phyloP scores from a whole-genome alignment of 1,140 invertebrate genomes.

The Zaprionus nigranus region DNA sequence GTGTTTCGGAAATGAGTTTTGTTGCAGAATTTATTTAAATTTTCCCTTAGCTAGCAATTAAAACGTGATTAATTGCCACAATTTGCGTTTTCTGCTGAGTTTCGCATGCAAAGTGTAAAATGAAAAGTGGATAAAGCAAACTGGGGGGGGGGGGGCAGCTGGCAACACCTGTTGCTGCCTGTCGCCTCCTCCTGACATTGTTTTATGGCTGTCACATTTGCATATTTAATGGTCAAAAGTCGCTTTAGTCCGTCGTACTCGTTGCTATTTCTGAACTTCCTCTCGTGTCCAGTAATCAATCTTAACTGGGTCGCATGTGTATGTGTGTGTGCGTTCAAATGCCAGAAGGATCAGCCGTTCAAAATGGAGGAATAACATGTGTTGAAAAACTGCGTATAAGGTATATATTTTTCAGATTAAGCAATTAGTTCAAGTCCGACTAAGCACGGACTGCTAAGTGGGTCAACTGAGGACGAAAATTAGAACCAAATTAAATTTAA shows the following conservation, averaged over 20 bases:
- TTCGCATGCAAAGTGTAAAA: conserved; percentile 48
- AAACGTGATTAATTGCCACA: conserved; percentile 42
- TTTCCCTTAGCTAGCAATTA: conserved; percentile 33
- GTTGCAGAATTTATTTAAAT: conserved; percentile 32
- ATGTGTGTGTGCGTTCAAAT: conserved; percentile 16
- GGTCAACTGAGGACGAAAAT: background rate
- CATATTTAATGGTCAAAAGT: conserved; percentile 44
- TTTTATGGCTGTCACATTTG: conserved; percentile 33
- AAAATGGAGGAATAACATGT: background rate
- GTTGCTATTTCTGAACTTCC: conserved; percentile 39
- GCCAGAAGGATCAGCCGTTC: conserved; percentile 15
- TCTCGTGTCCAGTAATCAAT: conserved; percentile 32
- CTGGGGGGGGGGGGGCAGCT: background rate
- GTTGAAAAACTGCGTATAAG: conserved; percentile 5
- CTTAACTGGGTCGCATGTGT: conserved; percentile 28
- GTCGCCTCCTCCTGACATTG: background rate
- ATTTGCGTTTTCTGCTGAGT: background rate
- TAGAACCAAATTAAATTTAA: background rate
- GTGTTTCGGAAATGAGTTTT: conserved; percentile 51
- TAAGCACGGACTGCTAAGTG: background rate
- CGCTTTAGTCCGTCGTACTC: conserved; percentile 23
- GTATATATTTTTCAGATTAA: conserved; percentile 20
- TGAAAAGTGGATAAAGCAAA: background rate
- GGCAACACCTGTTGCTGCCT: conserved; percentile 61
- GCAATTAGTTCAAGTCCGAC: conserved; percentile 10